Base-by-base conservation (phyloP, 1,140 invertebrate species). In the Belonocnema kinseyi region DNA sequence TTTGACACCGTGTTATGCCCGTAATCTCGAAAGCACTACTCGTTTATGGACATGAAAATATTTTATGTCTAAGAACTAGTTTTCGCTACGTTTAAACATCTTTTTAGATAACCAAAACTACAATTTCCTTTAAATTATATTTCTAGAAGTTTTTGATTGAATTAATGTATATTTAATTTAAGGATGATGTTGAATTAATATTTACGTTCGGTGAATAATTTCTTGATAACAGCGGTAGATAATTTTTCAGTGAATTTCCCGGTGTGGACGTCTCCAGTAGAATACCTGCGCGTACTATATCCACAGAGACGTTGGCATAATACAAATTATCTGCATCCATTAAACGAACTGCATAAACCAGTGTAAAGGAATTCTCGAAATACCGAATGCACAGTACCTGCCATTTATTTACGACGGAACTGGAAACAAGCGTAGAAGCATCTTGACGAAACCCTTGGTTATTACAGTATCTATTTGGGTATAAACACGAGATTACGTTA, bases 401-500 rank as follows among this genome's bases (percentile, higher is more conserved):
- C 61, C 46, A 66, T 66, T 66, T 66, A 66, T 46, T 46, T 66
- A 66, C 46, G 33, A 40, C 26, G 61, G 40, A 16, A 13, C 21
- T 40, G 33, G 40, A 14, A 46, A 33, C 3, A n/a, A 33, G 58
- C 19, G 58, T 33, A 14, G 8, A 58, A 26, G 58, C 13, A 33
- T 61, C 26, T 33, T 26, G 61, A 66, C n/a, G 61, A 66, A 66
- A 66, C 33, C 33, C 61, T 13, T 1, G 26, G 61, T 66, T 66
- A 66, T 66, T 66, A 66, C 33, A 66, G 21, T 74, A n/a, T 19
- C 50, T 52, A 74, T 74, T 54, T 46, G 26, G 72, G 51, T 52
- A 53, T 21, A 73, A 73, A 73, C 72, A 50, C 40, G 78, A 83
- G 79, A 83, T 83, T 77, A 66, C 79, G 76, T 76, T 80, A 80